Evolutionary conservation across 1,140 invertebrate species (phyloP), one percentile per base, ranked within the genome.

Genomic region (Drosophila virilis): DNA sequence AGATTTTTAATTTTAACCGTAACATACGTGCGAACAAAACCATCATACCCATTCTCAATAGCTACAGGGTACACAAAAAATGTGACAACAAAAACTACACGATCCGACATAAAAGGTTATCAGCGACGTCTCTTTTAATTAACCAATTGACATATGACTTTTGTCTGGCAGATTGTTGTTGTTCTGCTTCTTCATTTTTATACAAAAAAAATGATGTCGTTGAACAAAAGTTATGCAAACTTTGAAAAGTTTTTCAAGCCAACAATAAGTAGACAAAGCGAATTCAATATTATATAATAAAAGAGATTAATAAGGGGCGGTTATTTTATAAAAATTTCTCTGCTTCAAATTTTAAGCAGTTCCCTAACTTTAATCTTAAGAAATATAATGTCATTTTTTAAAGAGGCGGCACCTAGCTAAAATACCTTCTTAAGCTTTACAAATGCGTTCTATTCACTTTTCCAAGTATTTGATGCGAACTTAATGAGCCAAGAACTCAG

Each of bases 91-190:
- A 51, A 57, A 74, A 64, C 45, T 45, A 51, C 72, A 74, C 61
- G 59, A 71, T 37, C 60, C 78, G 82, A 86, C 82, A 82, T 71
- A 67, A 78, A 86, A 86, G 82, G 82, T 86, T 86, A 86, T 79
- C 72, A 76, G 57, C 45, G 58, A 59, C 40, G 74, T 59, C 64
- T 66, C 75, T 83, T 83, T 78, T 78, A 86, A 86, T 86, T 86
- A 86, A 77, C 68, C 83, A 88, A 83, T 86, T 86, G 83, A 86
- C 84, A 88, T 88, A 64, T 83, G 83, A 83, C 83, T 88, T 77
- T 79, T 71, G 58, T 74, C 48, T 54, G 72, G 8, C 58, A 65
- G 55, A 48, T 66, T 74, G 57, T 58, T 51, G 51, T 65, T 45
- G 22, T 33, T 37, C 6, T 46, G 45, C 8, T n/a, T 46, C 22